These are phyloP conservation scores for Mellilla xanthometata DNA, from an alignment of 2,888 invertebrate species.

Conservation along the genomic window DNA sequence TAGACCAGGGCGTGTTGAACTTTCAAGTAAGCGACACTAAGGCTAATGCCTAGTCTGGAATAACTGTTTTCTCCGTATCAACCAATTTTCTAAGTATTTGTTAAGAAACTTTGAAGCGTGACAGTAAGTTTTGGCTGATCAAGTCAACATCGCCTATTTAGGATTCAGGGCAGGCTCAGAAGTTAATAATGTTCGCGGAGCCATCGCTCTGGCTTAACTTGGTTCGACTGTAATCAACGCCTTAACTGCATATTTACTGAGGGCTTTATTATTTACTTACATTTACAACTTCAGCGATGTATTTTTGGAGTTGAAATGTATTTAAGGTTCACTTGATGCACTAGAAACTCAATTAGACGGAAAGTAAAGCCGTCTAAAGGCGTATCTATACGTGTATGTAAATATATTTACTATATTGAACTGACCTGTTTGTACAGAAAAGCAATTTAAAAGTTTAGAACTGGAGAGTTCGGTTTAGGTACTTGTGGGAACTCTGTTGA, in stretches of 20 bases:
- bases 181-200: slow-evolving; percentile 40
- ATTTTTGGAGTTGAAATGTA: too few species aligned
- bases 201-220: slow-evolving; percentile 41
- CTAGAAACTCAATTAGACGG: slow-evolving; percentile 1
- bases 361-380: neutral
- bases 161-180: slow-evolving; percentile 35
- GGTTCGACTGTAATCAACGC: slow-evolving; percentile 24
- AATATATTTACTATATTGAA: neutral
- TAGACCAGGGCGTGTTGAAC: too few species aligned
- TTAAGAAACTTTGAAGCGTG: neutral
- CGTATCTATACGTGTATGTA: too few species aligned
- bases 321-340: neutral
- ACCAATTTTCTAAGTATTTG: too few species aligned
- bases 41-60: too few species aligned
- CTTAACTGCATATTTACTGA: slow-evolving; percentile 9
- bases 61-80: too few species aligned
- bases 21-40: too few species aligned
- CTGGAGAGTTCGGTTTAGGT: neutral
- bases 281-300: neutral
- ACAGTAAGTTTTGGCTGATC: slow-evolving; percentile 13
- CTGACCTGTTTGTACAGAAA: neutral
- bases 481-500: too few species aligned
- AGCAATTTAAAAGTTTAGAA: slow-evolving; percentile 13
- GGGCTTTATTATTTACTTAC: neutral
- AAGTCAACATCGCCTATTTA: slow-evolving; percentile 26